Conservation (phyloP, 2,113 vertebrate genomes). For the Corynorhinus townsendii region DNA sequence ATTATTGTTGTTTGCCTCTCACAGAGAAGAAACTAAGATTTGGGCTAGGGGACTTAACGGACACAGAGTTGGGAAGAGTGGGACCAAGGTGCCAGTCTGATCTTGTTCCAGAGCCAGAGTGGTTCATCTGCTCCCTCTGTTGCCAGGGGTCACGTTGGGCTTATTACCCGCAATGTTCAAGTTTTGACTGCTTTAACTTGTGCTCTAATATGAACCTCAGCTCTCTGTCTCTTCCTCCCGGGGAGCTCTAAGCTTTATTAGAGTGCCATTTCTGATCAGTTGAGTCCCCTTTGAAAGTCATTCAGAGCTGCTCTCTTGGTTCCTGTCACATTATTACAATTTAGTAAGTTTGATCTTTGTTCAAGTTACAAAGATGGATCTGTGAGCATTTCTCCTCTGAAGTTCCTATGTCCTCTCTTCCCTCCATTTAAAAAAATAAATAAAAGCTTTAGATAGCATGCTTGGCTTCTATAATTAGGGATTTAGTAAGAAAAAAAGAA, state of each 20-base stretch:
- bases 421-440: background rate
- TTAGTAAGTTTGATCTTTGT: conserved; percentile 24
- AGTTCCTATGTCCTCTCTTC: background rate
- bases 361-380: background rate
- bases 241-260: background rate
- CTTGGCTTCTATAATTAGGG: background rate
- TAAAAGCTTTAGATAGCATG: background rate
- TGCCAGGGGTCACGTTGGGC: background rate
- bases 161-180: background rate
- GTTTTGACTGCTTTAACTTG: background rate
- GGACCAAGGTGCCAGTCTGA: background rate
- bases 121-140: background rate
- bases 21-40: background rate
- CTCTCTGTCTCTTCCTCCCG: background rate
- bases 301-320: background rate
- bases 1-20: background rate
- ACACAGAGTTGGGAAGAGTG: background rate
- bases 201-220: background rate
- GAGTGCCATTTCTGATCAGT: background rate
- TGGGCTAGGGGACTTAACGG: background rate
- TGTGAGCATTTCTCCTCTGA: background rate
- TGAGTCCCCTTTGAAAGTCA: conserved; percentile 31
- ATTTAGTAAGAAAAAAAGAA: background rate
- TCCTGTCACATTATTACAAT: background rate
- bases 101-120: background rate